A percentile compares a stretch with the other conserved stretches of the same genome.
Evolutionary conservation across 2,888 invertebrate genomes (phyloP).

Genomic region (Drosophila putrida): DNA sequence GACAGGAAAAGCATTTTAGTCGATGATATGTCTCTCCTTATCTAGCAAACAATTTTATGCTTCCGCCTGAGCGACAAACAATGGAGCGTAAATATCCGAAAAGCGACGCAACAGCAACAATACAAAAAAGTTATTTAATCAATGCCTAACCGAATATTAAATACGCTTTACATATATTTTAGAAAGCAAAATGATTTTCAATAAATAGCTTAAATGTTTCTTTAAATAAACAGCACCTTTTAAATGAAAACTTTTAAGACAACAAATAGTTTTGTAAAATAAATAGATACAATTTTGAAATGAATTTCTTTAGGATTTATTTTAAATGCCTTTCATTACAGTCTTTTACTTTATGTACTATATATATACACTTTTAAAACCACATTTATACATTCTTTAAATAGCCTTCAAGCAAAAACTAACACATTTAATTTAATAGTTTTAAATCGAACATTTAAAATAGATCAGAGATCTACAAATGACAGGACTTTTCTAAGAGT

Average conservation of each 20-base stretch:
- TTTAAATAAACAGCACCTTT: not conserved
- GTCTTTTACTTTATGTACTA: too few relatives aligned
- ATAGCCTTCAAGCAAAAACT: too few relatives aligned
- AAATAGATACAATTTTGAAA: too few relatives aligned
- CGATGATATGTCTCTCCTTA: conserved; percentile 72
- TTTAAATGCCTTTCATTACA: too few relatives aligned
- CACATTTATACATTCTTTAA: too few relatives aligned
- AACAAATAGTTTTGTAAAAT: too few relatives aligned
- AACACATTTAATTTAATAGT: too few relatives aligned
- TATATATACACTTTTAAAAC: too few relatives aligned
- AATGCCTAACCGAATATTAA: conserved; percentile 8
- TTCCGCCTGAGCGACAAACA: conserved; percentile 82
- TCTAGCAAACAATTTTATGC: conserved; percentile 81
- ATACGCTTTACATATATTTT: conserved; percentile 28
- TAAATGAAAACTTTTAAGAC: too few relatives aligned
- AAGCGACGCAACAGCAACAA: conserved; percentile 71
- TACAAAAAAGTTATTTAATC: conserved; percentile 39
- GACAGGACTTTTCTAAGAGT: not conserved
- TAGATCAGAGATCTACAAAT: not conserved
- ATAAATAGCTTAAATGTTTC: not conserved
- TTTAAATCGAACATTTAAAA: too few relatives aligned
- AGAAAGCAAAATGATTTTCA: not conserved
- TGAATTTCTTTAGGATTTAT: too few relatives aligned
- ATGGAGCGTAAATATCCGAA: conserved; percentile 81
- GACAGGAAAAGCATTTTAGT: conserved; percentile 68